phyloP scores from a whole-genome alignment of 2,113 vertebrate species.

The Fulica atra region DNA sequence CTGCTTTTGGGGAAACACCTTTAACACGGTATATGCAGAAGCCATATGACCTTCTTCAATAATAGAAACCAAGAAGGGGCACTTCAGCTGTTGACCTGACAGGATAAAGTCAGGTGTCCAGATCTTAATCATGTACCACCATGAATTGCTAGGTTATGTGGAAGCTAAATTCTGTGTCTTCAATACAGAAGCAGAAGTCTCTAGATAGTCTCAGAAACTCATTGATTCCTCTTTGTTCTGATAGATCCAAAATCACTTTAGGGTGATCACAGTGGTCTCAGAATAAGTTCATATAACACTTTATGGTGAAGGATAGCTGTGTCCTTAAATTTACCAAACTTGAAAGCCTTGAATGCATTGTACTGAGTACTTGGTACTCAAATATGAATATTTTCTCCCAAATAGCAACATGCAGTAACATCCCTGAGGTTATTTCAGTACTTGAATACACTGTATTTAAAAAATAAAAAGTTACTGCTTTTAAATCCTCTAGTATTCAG shows the following conservation, averaged over 20 bases:
- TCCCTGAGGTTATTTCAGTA: neutral
- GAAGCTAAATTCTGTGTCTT: neutral
- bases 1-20: neutral
- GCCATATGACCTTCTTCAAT: neutral
- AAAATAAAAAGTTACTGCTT: neutral
- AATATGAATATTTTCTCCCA: neutral
- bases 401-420: neutral
- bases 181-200: neutral
- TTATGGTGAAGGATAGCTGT: neutral
- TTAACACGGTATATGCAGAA: neutral
- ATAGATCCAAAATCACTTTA: neutral
- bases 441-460: neutral
- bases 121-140: neutral
- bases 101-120: neutral
- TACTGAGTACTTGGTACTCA: neutral
- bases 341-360: neutral
- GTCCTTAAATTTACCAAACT: neutral
- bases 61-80: neutral
- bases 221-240: neutral
- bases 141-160: neutral
- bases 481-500: neutral
- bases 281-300: neutral
- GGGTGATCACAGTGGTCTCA: neutral
- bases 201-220: neutral
- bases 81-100: neutral